A percentile compares a stretch with the other conserved stretches of the same genome.
phyloP scores from a whole-genome alignment of 2,797 vertebrate species.

The Sternotherus odoratus region DNA sequence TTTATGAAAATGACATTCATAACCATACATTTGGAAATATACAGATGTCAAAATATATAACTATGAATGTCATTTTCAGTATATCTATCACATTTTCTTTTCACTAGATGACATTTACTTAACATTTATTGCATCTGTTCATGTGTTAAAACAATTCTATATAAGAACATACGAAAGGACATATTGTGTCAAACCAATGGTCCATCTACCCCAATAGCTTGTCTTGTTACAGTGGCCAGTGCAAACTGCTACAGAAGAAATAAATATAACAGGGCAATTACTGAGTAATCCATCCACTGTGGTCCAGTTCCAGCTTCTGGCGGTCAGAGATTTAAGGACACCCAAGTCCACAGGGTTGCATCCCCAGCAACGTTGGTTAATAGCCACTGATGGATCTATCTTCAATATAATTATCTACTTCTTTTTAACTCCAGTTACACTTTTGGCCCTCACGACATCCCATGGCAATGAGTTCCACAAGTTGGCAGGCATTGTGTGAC shows the following conservation, averaged over 20 bases:
- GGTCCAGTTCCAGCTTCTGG: neutral
- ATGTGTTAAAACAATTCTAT: neutral
- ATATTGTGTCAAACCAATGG: neutral
- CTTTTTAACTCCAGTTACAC: neutral
- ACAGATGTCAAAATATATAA: neutral
- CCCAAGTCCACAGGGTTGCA: neutral
- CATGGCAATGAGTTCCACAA: neutral
- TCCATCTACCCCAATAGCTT: neutral
- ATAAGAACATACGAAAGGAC: neutral
- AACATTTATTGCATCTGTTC: neutral
- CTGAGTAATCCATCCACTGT: neutral
- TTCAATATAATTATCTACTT: neutral
- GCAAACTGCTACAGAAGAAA: neutral
- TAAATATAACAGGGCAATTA: neutral
- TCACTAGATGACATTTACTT: neutral
- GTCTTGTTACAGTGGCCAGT: neutral
- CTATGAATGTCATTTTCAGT: neutral
- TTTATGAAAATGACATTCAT: neutral
- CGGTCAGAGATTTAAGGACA: neutral
- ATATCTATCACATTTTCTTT: neutral
- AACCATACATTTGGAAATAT: too few relatives aligned
- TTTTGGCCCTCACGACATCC: neutral
- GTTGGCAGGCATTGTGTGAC: neutral
- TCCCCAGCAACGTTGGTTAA: neutral
- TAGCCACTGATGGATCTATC: neutral